A percentile compares a stretch with the other conserved stretches of the same genome.
These are phyloP conservation scores for Alaudala cheleensis DNA, from an alignment of 2,113 vertebrate genomes.

Conservation along the genomic window DNA sequence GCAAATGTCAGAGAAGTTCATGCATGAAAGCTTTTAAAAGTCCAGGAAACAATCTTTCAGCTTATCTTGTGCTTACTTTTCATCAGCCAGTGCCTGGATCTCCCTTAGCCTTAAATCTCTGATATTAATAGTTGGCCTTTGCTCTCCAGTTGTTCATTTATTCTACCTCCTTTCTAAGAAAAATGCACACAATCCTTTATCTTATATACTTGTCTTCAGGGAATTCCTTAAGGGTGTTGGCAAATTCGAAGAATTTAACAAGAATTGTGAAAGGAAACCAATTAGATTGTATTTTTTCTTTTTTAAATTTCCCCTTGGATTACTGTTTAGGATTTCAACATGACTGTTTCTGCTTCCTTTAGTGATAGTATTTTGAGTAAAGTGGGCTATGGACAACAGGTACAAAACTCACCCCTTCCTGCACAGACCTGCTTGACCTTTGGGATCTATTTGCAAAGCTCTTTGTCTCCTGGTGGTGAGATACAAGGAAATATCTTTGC, in stretches of 20 bases:
- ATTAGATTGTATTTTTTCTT: not conserved
- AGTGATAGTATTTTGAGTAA: not conserved
- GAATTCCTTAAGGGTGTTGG: not conserved
- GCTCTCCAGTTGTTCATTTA: conserved; percentile 17
- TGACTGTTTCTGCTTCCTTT: not conserved
- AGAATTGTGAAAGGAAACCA: not conserved
- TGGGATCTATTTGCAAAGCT: not conserved
- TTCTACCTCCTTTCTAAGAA: conserved; percentile 23
- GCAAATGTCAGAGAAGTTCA: conserved; percentile 35
- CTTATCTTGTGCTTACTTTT: conserved; percentile 11
- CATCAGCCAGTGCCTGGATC: not conserved
- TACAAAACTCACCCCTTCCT: not conserved
- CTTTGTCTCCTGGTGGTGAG: not conserved
- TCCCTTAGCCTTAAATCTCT: not conserved
- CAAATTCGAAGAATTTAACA: not conserved
- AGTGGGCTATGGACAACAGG: not conserved
- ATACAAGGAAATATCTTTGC: not conserved
- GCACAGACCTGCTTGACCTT: not conserved
- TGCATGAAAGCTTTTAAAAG: not conserved
- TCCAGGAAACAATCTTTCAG: not conserved
- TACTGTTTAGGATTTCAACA: not conserved
- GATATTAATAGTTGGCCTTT: conserved; percentile 31
- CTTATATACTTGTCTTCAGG: not conserved
- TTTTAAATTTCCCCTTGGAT: not conserved
- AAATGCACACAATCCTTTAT: not conserved